A percentile compares a stretch with the other conserved stretches of the same genome.
phyloP scores from a whole-genome alignment of 2,797 vertebrate genomes.

The Agapornis canus region DNA sequence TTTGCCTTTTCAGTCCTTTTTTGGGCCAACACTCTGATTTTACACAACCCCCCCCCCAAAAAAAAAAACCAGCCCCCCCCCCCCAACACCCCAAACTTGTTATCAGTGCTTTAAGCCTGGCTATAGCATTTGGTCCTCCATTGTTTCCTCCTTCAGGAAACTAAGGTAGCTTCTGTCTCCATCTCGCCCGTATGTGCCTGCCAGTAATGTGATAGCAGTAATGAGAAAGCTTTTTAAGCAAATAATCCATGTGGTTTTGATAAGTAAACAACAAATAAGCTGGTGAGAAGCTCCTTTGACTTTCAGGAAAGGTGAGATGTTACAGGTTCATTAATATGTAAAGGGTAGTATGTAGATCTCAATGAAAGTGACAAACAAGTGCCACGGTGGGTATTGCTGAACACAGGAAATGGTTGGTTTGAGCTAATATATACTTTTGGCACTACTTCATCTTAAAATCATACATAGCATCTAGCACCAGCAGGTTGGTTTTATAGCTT shows the following conservation, averaged over 20 bases:
- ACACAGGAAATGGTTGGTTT: constrained; percentile 85
- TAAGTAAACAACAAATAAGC: constrained; percentile 78
- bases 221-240: constrained; percentile 69
- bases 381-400: constrained; percentile 81
- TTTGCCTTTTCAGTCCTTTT: too few relatives aligned
- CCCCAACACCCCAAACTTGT: neutral
- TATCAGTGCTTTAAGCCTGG: neutral
- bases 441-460: constrained; percentile 98
- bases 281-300: constrained; percentile 75
- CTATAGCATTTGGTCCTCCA: neutral
- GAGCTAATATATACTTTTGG: constrained; percentile 89
- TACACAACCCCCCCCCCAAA: too few relatives aligned
- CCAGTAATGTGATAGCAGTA: constrained; percentile 62
- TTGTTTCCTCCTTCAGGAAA: neutral
- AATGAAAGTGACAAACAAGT: constrained; percentile 85
- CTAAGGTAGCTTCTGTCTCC: neutral
- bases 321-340: constrained; percentile 86
- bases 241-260: constrained; percentile 72
- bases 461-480: constrained; percentile 98
- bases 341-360: constrained; percentile 83
- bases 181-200: neutral
- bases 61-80: neutral
- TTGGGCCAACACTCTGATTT: too few relatives aligned
- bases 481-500: constrained; percentile 99
- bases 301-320: constrained; percentile 83